Base-by-base conservation (phyloP, 2,888 invertebrate genomes). In the Tinea trinotella region DNA sequence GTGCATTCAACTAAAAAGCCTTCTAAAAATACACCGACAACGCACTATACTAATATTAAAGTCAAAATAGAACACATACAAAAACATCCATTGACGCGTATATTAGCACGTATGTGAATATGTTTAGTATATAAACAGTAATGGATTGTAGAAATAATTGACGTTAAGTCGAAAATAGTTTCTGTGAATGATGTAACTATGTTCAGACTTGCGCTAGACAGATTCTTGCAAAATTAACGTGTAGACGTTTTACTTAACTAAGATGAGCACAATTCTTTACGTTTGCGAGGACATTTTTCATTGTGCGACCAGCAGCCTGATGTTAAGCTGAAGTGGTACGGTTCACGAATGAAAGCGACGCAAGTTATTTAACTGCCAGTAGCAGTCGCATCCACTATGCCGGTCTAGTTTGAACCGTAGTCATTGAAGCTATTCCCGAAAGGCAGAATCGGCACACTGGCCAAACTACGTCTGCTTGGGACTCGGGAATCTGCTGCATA, bases 101-200 rank as follows among this genome's bases (percentile, higher is more conserved):
- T 6, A 12, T 46, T 46, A 1, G 10, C 3, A 46, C 1, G 2
- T 19, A 1, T 46, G 2, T 18, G 2, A 1, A 19, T 46, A 10
- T 46, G 19, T 17, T 4, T 46, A 30, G 5, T 24, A 46, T n/a
- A 4, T 2, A 46, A 17, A 9, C 18, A 4, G 46, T 19, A 10
- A 46, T 46, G 46, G 18, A 40, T 12, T 13, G 13, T 13, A 13
- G n/a, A 30, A 30, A 30, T 4, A 3, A 15, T 40, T 40, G 13
- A n/a, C n/a, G 17, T 2, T 40, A 13, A 13, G 17, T 24, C 24
- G 22, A 15, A 48, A 62, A 61, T 68, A 66, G 67, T 64, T 67
- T 62, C 63, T 56, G 58, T 63, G 66, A 63, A 70, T 84, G 84
- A 83, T 83, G 83, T 76, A 83, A 84, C 64, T 73, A 62, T 61